phyloP scores from a whole-genome alignment of 2,888 invertebrate species.

The Phlogophora meticulosa region DNA sequence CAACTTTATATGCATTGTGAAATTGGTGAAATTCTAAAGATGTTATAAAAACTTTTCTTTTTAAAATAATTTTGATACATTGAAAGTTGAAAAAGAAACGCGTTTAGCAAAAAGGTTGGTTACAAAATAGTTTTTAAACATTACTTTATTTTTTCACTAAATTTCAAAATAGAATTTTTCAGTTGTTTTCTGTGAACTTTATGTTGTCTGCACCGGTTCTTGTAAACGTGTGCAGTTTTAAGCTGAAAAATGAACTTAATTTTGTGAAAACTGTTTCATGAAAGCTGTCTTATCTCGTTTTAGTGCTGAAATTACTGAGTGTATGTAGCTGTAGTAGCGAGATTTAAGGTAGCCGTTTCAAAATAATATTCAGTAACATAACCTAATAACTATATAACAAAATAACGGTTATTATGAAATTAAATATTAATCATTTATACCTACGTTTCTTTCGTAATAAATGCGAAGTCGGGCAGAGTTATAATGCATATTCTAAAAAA shows the following conservation, averaged over 20 bases:
- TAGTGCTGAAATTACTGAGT: conserved; percentile 24
- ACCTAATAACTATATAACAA: neutral
- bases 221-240: conserved; percentile 29
- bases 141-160: conserved; percentile 23
- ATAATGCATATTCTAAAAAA: too few relatives aligned
- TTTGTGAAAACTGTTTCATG: conserved; percentile 44
- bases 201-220: conserved; percentile 11
- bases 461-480: too few relatives aligned
- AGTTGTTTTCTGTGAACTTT: conserved; percentile 26
- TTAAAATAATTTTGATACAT: conserved; percentile 24
- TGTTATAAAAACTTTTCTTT: conserved; percentile 36
- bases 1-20: conserved; percentile 38
- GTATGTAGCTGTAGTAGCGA: conserved; percentile 25
- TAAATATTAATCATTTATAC: too few relatives aligned
- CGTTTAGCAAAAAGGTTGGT: conserved; percentile 27
- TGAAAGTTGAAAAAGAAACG: conserved; percentile 18
- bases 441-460: too few relatives aligned
- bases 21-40: conserved; percentile 37
- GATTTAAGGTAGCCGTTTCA: conserved; percentile 17
- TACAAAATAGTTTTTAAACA: conserved; percentile 47
- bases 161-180: conserved; percentile 34
- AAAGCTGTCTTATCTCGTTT: conserved; percentile 42
- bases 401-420: neutral
- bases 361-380: conserved; percentile 13
- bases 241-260: conserved; percentile 41